Conservation (phyloP, 2,113 vertebrate species). For the Phalacrocorax brasilianus region DNA sequence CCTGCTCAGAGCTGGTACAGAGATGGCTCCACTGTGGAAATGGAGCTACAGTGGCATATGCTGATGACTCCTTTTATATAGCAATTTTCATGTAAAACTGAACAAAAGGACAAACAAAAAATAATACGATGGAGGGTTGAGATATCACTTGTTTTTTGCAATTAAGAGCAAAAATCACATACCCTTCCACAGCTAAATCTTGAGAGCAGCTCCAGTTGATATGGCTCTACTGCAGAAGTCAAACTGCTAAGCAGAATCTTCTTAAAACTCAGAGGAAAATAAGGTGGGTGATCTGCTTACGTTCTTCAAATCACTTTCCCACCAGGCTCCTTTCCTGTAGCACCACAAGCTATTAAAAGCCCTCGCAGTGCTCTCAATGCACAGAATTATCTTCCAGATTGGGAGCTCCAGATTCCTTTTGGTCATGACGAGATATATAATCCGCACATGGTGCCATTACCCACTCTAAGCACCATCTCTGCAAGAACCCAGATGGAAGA, state of each 20-base stretch:
- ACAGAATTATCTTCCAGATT: constrained; percentile 45
- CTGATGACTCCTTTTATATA: not conserved
- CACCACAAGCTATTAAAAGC: constrained; percentile 42
- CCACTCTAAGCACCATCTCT: constrained; percentile 1
- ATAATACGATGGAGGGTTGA: not conserved
- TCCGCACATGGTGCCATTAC: constrained; percentile 24
- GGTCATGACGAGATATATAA: constrained; percentile 14
- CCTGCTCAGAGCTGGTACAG: not conserved
- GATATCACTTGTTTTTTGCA: not conserved
- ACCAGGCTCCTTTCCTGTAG: not conserved
- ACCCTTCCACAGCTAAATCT: not conserved
- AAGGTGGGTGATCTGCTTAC: constrained; percentile 41
- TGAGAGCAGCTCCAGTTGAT: not conserved
- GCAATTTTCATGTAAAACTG: not conserved
- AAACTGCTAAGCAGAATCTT: not conserved
- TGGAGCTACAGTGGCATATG: not conserved
- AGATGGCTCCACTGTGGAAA: not conserved
- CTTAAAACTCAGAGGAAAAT: constrained; percentile 19
- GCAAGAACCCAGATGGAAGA: constrained; percentile 48
- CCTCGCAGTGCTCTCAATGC: not conserved
- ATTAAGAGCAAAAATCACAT: not conserved
- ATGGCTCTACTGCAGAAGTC: not conserved
- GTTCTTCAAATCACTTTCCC: not conserved
- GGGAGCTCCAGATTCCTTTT: constrained; percentile 45
- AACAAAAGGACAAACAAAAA: not conserved